Conservation (phyloP, 2,888 invertebrate genomes). For the Syrphus vitripennis region DNA sequence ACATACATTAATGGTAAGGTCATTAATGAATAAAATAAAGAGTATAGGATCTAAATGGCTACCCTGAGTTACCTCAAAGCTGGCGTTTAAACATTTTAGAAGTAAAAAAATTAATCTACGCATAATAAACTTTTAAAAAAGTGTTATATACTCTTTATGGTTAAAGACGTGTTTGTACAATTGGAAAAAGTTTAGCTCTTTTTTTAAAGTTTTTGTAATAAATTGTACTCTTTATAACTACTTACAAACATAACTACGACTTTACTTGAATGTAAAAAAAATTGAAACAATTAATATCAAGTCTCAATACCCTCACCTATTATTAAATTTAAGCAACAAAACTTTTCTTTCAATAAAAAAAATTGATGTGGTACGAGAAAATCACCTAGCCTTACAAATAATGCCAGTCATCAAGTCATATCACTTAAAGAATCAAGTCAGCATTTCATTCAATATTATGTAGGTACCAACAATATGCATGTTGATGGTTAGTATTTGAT, state of each 20-base stretch:
- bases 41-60: too few relatives aligned
- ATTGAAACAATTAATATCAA: slow-evolving; percentile 49
- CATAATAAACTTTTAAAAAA: too few relatives aligned
- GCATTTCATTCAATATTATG: not conserved
- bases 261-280: slow-evolving; percentile 16
- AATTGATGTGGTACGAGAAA: not conserved
- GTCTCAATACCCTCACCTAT: not conserved
- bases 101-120: too few relatives aligned
- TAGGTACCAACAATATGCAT: not conserved
- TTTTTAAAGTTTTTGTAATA: not conserved
- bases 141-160: too few relatives aligned
- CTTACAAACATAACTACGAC: not conserved
- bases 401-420: not conserved
- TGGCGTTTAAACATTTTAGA: too few relatives aligned
- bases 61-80: too few relatives aligned
- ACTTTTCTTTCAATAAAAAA: not conserved
- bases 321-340: not conserved
- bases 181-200: too few relatives aligned
- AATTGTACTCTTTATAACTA: not conserved
- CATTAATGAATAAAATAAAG: too few relatives aligned
- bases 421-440: slow-evolving; percentile 12
- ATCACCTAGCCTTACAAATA: not conserved
- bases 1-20: too few relatives aligned
- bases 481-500: not conserved
- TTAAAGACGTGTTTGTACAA: too few relatives aligned